Percentiles rank a stretch among this genome's conserved stretches.
phyloP scores from a whole-genome alignment of 1,140 invertebrate genomes.

The Atta colombica region DNA sequence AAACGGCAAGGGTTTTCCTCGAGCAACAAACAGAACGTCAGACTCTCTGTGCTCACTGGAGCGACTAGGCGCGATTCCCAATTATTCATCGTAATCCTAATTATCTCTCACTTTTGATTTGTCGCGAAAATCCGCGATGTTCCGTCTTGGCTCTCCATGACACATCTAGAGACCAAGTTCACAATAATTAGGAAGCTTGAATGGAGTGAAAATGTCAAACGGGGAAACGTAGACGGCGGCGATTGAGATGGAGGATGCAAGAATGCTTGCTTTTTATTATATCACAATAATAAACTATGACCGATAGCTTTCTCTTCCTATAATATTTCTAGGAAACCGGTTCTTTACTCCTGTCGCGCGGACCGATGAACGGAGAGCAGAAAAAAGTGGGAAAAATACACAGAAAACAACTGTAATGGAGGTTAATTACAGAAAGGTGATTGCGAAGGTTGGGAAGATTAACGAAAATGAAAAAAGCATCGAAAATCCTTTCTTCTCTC shows the following conservation, averaged over 20 bases:
- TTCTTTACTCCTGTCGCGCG: constrained; percentile 46
- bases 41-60: constrained; percentile 22
- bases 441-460: constrained; percentile 63
- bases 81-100: constrained; percentile 74
- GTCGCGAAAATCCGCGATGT: constrained; percentile 63
- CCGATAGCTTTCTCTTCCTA: constrained; percentile 50
- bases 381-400: neutral
- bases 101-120: constrained; percentile 72
- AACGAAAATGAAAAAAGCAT: constrained; percentile 65
- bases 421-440: constrained; percentile 80
- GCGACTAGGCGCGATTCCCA: constrained; percentile 60
- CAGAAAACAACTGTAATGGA: constrained; percentile 80
- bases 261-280: constrained; percentile 68
- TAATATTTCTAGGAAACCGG: constrained; percentile 31
- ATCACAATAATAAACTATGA: constrained; percentile 77
- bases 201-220: constrained; percentile 59
- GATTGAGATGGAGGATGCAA: no score
- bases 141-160: constrained; percentile 38
- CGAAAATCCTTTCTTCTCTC: constrained; percentile 37
- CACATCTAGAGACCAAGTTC: constrained; percentile 56
- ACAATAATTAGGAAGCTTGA: constrained; percentile 69
- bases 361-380: neutral
- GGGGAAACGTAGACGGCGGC: neutral
- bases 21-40: constrained; percentile 35
- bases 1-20: constrained; percentile 27